Evolutionary conservation across 2,888 invertebrate genomes (phyloP), one percentile per base, ranked within the genome.

Genomic region (Amphiduros pacificus): DNA sequence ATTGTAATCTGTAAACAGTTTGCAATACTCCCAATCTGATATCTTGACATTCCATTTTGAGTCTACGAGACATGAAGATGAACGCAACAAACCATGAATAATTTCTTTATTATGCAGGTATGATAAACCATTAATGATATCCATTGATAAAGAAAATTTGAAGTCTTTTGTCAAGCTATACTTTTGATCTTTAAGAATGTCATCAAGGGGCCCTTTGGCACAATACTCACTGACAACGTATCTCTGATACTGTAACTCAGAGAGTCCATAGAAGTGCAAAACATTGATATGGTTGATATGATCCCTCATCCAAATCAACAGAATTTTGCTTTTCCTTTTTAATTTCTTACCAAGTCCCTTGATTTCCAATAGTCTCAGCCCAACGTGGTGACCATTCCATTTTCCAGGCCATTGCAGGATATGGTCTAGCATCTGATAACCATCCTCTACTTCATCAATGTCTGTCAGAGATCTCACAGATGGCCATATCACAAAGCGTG

Each of bases 11-110:
- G 56, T 44, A 11, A 66, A 67, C 5, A 76, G 55, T 29, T 66
- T 66, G 22, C 54, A 66, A 48, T 71, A 75, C 54, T 74, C 74
- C 79, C 79, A 80, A 50, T 75, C 75, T 2, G 72, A 68, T 4
- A 79, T 71, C 60, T 75, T 74, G 2, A 78, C 72, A 0, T 70
- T 73, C 80, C 80, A 80, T 27, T 72, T 69, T 1, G 54, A 60
- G 62, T 79, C 80, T n/a, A 79, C 66, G 9, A 76, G 49, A 57
- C 78, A 78, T 50, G 63, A 68, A 14, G 69, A 61, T 0, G 75
- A 72, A 24, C 59, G 66, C 41, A 80, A 69, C 50, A 68, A 56
- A 14, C 79, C 79, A 62, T 79, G 79, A 1, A 76, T 64, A 22
- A 79, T 64, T 17, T 68, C 70, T 29, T 74, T 66, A 22, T 67